phyloP scores from a whole-genome alignment of 2,113 vertebrate species.

The Lichenostomus cassidix region DNA sequence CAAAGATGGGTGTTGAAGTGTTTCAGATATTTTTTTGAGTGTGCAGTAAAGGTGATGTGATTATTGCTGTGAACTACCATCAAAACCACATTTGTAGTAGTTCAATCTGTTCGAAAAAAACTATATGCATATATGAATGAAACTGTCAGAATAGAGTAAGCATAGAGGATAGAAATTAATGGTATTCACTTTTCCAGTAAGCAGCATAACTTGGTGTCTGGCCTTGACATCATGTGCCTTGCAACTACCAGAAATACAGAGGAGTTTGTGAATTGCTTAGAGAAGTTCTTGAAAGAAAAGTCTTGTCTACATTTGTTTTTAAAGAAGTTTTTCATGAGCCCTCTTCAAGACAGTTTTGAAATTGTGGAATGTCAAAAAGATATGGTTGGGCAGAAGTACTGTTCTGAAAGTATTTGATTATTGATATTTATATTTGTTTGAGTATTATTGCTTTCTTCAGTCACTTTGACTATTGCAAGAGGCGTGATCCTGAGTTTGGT shows the following conservation, averaged over 20 bases:
- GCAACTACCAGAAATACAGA: not conserved
- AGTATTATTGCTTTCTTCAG: not conserved
- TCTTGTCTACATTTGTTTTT: not conserved
- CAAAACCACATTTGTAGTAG: not conserved
- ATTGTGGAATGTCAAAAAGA: not conserved
- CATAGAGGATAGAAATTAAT: not conserved
- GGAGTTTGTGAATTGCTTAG: not conserved
- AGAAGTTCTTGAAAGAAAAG: not conserved
- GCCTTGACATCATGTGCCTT: not conserved
- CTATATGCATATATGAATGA: not conserved
- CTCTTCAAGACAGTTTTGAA: not conserved
- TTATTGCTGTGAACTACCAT: not conserved
- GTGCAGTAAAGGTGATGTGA: not conserved
- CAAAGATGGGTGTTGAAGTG: fast-evolving
- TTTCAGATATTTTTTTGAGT: not conserved
- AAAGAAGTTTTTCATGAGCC: not conserved
- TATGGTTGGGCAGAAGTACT: not conserved
- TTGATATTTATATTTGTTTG: not conserved
- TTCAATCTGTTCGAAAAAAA: not conserved
- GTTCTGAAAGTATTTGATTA: not conserved
- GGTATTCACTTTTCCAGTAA: not conserved
- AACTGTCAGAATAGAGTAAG: not conserved
- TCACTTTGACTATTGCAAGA: not conserved
- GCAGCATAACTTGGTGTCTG: not conserved
- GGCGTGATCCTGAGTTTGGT: not conserved